These are phyloP conservation scores for Lanistes nyassanus DNA, from an alignment of 1,140 invertebrate genomes.

Conservation along the genomic window DNA sequence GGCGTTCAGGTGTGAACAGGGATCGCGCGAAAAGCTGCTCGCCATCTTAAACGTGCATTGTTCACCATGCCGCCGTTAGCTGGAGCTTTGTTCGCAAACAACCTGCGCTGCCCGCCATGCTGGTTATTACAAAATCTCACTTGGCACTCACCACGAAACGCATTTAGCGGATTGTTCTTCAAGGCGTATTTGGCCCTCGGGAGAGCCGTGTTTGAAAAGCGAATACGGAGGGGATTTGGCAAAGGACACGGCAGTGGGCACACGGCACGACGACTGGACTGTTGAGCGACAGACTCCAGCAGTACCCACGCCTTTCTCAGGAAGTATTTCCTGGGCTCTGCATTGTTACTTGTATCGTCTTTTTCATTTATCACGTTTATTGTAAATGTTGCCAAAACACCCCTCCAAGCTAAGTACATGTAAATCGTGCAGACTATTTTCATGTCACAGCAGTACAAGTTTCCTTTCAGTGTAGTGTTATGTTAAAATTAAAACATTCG, in stretches of 20 bases:
- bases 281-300: not conserved
- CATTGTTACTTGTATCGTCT: not conserved
- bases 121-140: conserved; percentile 19
- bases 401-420: not conserved
- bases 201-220: not conserved
- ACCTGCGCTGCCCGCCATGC: not conserved
- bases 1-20: conserved; percentile 12
- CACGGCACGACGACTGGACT: not conserved
- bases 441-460: not conserved
- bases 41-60: not conserved
- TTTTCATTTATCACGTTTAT: not conserved
- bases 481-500: too few species aligned
- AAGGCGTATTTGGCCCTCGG: not conserved
- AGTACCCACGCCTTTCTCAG: not conserved
- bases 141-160: conserved; percentile 7
- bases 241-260: not conserved
- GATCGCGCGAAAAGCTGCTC: not conserved
- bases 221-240: not conserved
- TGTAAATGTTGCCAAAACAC: not conserved
- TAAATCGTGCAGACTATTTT: not conserved
- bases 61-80: not conserved
- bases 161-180: conserved; percentile 11
- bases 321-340: not conserved
- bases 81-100: conserved; percentile 6
- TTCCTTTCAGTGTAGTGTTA: not conserved